A percentile compares a stretch with the other conserved stretches of the same genome.
These are phyloP conservation scores for Corythornis cristatus DNA, from an alignment of 2,113 vertebrate species.

Conservation along the genomic window DNA sequence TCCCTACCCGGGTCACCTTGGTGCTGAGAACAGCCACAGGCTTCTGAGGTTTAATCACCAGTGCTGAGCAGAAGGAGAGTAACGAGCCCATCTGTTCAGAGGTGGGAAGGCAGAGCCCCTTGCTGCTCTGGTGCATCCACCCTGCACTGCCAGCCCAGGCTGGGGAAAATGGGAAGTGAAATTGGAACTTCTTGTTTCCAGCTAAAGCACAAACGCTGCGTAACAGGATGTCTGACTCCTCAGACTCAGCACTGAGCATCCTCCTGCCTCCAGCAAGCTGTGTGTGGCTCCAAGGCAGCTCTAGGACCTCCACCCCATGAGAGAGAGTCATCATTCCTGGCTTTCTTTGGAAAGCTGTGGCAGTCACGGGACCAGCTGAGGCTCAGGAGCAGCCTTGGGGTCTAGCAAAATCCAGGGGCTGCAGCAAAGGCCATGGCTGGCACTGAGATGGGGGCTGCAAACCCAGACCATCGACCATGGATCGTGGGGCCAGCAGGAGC, in stretches of 20 bases:
- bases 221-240: fast-evolving
- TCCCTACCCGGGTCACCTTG: not conserved
- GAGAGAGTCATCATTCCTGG: fast-evolving
- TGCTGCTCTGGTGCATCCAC: fast-evolving
- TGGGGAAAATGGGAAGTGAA: not conserved
- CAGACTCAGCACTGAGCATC: fast-evolving
- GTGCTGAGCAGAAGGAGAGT: not conserved
- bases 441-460: not conserved
- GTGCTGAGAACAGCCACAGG: fast-evolving
- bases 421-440: not conserved
- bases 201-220: fast-evolving
- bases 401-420: not conserved
- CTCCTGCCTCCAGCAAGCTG: not conserved
- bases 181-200: not conserved
- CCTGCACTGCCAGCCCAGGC: not conserved
- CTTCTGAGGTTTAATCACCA: fast-evolving
- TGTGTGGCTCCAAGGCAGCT: not conserved
- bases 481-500: not conserved
- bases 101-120: not conserved
- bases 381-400: not conserved
- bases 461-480: fast-evolving
- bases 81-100: not conserved
- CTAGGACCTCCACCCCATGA: not conserved
- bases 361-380: not conserved
- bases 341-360: not conserved